Conservation (phyloP, 2,797 vertebrate species). For the Octomys mimax region DNA sequence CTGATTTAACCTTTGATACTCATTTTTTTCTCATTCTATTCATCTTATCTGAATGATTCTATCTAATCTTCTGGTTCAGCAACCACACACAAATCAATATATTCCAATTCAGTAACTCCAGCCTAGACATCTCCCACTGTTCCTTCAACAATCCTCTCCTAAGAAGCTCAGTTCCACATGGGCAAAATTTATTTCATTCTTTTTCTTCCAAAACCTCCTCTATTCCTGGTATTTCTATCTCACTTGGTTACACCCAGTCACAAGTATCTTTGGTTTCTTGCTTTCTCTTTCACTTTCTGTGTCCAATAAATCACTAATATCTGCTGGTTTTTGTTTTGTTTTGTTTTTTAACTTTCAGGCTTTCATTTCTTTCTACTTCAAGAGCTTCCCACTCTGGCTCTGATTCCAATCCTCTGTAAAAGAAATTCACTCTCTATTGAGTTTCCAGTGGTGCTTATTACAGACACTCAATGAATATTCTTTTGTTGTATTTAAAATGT, state of each 20-base stretch:
- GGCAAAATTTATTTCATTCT: background rate
- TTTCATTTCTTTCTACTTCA: background rate
- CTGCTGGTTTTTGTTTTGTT: too few relatives aligned
- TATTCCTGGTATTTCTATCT: background rate
- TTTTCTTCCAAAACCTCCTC: background rate
- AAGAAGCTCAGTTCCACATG: background rate
- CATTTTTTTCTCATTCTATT: constrained; percentile 1
- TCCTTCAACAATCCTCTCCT: background rate
- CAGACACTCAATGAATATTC: background rate
- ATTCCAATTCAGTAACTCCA: background rate
- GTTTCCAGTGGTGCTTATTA: background rate
- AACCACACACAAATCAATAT: background rate
- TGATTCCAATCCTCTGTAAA: background rate
- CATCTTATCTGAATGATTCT: background rate
- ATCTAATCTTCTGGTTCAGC: background rate
- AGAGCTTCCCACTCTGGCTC: background rate
- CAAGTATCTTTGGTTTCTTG: background rate
- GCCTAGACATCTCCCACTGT: background rate
- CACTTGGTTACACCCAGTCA: background rate
- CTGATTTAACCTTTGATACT: background rate
- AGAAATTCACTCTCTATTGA: constrained; percentile 15
- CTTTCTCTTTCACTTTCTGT: background rate
- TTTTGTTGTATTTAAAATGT: background rate
- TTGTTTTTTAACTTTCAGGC: background rate
- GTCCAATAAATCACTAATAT: background rate